These are phyloP conservation scores for Merops nubicus DNA, from an alignment of 2,113 vertebrate genomes.

Conservation along the genomic window DNA sequence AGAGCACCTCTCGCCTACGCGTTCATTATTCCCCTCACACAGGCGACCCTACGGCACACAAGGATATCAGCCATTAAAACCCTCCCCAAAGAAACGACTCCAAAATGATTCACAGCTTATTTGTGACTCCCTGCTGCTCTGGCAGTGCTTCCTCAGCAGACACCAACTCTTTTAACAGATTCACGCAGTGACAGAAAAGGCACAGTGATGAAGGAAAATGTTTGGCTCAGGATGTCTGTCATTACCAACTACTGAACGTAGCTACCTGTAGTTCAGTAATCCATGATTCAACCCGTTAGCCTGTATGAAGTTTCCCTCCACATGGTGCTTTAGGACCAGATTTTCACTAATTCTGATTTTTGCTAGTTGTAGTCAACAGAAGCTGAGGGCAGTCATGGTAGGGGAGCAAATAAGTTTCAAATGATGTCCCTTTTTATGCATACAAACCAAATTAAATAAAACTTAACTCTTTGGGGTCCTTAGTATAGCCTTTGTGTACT, in stretches of 20 bases:
- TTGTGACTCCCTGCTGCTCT: slow-evolving; percentile 29
- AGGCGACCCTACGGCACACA: background rate
- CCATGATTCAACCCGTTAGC: background rate
- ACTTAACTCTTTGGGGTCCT: background rate
- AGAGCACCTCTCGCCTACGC: background rate
- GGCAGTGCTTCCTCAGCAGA: slow-evolving; percentile 32
- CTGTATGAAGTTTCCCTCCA: background rate
- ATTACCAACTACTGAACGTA: background rate
- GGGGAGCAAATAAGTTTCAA: background rate
- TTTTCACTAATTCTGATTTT: background rate
- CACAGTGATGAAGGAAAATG: background rate
- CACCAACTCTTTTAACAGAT: slow-evolving; percentile 20
- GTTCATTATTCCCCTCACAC: slow-evolving; percentile 14
- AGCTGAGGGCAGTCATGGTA: background rate
- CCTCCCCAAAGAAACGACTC: background rate
- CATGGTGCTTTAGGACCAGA: background rate
- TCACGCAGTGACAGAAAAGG: slow-evolving; percentile 10
- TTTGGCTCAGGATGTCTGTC: background rate
- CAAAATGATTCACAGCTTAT: slow-evolving; percentile 38
- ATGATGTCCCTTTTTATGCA: background rate
- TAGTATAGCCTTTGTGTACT: background rate
- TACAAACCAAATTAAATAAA: background rate
- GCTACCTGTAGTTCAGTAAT: slow-evolving; percentile 12
- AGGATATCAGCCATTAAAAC: slow-evolving; percentile 26
- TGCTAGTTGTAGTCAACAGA: slow-evolving; percentile 10